phyloP scores from a whole-genome alignment of 2,113 vertebrate genomes.

The rat (Rattus norvegicus) region GRCr8 NC_086024.1:55679001-55679500 shows the following conservation, averaged over 20 bases:
- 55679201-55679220: not conserved
- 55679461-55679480: not conserved
- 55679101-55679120: conserved; percentile 34
- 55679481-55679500: not conserved
- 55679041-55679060: not conserved
- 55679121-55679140: not conserved
- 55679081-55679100: not conserved
- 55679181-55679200: not conserved
- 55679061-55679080: not conserved
- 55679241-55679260: conserved; percentile 10
- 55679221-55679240: conserved; percentile 2
- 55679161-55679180: not conserved
- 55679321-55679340: not conserved
- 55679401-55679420: not conserved
- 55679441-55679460: not conserved
- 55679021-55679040: not conserved
- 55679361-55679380: not conserved
- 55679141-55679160: not conserved
- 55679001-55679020: not conserved
- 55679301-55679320: not conserved
- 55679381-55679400: not conserved
- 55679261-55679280: not conserved
- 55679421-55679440: not conserved
- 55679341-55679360: not conserved
- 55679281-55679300: not conserved